These are phyloP conservation scores for Pseudomyrmex cubaensis DNA, from an alignment of 1,140 invertebrate genomes.

Conservation along the genomic window DNA sequence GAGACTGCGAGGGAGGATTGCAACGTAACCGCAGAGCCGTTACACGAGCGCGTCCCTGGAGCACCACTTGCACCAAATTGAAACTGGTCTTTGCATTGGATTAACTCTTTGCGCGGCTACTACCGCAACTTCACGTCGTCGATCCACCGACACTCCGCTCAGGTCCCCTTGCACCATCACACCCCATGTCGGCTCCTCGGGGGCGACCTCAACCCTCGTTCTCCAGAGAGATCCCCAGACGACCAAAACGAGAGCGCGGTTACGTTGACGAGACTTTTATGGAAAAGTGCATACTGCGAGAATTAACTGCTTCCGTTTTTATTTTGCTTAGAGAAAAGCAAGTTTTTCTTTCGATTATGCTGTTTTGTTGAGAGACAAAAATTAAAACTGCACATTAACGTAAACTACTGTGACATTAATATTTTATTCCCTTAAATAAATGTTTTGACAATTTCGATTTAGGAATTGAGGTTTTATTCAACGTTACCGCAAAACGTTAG, in stretches of 20 bases:
- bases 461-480: slow-evolving; percentile 8
- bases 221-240: not conserved
- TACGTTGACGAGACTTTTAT: slow-evolving; percentile 48
- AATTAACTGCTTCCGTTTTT: slow-evolving; percentile 19
- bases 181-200: slow-evolving; percentile 21
- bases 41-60: slow-evolving; percentile 72
- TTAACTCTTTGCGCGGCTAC: slow-evolving; percentile 77
- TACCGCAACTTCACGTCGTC: slow-evolving; percentile 61
- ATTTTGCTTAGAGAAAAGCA: not conserved
- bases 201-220: slow-evolving; percentile 29
- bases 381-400: not conserved
- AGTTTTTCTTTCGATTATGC: not conserved
- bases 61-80: slow-evolving; percentile 79
- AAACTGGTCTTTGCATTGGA: slow-evolving; percentile 81
- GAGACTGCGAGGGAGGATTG: slow-evolving; percentile 9
- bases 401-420: not conserved
- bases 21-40: slow-evolving; percentile 71
- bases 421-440: not conserved
- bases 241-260: not conserved
- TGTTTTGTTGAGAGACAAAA: not conserved
- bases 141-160: slow-evolving; percentile 18
- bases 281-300: slow-evolving; percentile 9
- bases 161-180: not conserved
- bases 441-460: not conserved
- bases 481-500: not conserved